A percentile compares a stretch with the other conserved stretches of the same genome.
Conservation (phyloP, 2,888 invertebrate genomes). For the Lithophane socia region DNA sequence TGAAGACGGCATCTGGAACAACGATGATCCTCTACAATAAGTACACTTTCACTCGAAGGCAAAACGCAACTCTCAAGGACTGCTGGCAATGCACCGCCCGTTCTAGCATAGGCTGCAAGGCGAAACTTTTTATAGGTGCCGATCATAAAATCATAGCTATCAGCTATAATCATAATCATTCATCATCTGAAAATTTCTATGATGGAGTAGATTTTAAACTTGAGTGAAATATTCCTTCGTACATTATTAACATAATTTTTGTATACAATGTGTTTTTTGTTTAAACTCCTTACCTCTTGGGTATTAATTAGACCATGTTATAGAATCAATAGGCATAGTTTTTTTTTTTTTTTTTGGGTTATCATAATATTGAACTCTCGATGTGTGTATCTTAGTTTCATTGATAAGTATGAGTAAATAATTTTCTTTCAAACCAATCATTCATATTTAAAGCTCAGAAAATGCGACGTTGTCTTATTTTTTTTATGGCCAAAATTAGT, state of each 20-base stretch:
- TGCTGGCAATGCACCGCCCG: background rate
- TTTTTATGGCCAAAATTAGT: too few relatives aligned
- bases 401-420: too few relatives aligned
- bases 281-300: too few relatives aligned
- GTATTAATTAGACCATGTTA: too few relatives aligned
- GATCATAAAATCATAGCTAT: conserved; percentile 2
- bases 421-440: too few relatives aligned
- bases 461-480: too few relatives aligned
- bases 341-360: too few relatives aligned
- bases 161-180: conserved; percentile 26
- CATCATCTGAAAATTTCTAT: background rate
- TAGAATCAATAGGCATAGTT: too few relatives aligned
- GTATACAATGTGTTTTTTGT: too few relatives aligned
- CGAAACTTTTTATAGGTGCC: background rate
- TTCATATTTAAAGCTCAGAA: too few relatives aligned
- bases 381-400: too few relatives aligned
- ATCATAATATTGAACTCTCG: too few relatives aligned
- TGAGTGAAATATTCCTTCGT: background rate
- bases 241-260: background rate
- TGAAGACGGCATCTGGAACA: background rate
- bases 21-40: conserved; percentile 6
- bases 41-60: background rate
- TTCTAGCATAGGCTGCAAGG: conserved; percentile 7
- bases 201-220: background rate
- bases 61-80: background rate